phyloP scores from a whole-genome alignment of 2,113 vertebrate species.

The Crotalus viridis region DNA sequence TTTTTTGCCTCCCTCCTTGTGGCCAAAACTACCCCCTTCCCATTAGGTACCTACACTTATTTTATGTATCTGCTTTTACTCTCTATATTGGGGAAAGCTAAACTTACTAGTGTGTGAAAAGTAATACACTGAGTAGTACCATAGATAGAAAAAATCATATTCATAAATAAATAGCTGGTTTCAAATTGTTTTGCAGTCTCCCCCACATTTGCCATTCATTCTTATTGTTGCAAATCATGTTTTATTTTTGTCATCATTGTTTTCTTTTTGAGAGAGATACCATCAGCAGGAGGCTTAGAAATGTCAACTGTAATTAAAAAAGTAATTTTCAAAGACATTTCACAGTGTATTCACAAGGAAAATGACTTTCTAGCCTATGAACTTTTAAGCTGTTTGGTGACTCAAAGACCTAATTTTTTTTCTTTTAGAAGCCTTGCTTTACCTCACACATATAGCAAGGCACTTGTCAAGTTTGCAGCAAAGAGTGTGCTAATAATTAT shows the following conservation, averaged over 20 bases:
- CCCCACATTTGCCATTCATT: slow-evolving; percentile 31
- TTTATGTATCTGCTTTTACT: not conserved
- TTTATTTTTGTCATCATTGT: not conserved
- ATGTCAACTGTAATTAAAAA: slow-evolving; percentile 71
- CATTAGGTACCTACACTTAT: not conserved
- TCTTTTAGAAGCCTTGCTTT: slow-evolving; percentile 48
- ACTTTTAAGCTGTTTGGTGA: slow-evolving; percentile 63
- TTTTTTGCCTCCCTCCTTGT: not conserved
- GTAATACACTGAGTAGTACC: slow-evolving; percentile 25
- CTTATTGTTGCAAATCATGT: slow-evolving; percentile 21
- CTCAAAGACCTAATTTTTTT: slow-evolving; percentile 56
- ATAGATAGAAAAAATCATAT: slow-evolving; percentile 18
- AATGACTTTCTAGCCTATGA: slow-evolving; percentile 64
- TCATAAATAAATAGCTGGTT: slow-evolving; percentile 24
- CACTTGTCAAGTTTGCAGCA: slow-evolving; percentile 48
- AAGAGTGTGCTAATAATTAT: slow-evolving; percentile 38
- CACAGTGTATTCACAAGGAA: slow-evolving; percentile 61
- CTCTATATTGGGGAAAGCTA: slow-evolving; percentile 26
- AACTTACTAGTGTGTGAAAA: slow-evolving; percentile 26
- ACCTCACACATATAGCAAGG: slow-evolving; percentile 36
- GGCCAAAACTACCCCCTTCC: not conserved
- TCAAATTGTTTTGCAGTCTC: slow-evolving; percentile 37
- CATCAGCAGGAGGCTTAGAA: slow-evolving; percentile 62
- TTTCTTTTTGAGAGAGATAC: slow-evolving; percentile 42
- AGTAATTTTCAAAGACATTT: slow-evolving; percentile 68